Evolutionary conservation across 2,797 vertebrate species (phyloP).

Genomic region (Clangula hyemalis): DNA sequence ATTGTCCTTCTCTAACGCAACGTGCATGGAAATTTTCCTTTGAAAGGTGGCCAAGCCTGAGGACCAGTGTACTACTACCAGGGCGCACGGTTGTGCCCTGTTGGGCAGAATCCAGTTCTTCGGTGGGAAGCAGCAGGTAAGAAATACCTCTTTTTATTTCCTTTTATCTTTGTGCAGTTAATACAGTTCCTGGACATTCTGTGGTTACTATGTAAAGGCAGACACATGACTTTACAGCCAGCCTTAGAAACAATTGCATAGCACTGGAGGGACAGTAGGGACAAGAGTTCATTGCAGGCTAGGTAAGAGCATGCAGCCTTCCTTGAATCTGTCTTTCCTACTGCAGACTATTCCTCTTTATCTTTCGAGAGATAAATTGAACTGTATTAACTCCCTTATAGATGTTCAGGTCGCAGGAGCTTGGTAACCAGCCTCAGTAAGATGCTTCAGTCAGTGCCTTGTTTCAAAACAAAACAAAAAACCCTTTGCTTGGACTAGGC

Average conservation of each 20-base stretch:
- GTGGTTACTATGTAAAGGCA: rapidly evolving
- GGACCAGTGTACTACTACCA: not conserved
- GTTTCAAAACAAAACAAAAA: not conserved
- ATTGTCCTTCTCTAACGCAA: not conserved
- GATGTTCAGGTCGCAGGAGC: not conserved
- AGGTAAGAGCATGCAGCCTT: not conserved
- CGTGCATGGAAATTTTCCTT: not conserved
- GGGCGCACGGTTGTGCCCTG: rapidly evolving
- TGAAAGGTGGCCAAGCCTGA: not conserved
- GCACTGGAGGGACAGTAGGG: not conserved
- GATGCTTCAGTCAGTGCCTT: not conserved
- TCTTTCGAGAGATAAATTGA: not conserved
- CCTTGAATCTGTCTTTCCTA: not conserved
- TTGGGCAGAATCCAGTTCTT: not conserved
- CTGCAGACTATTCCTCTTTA: not conserved
- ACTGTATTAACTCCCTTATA: not conserved
- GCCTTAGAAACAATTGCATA: rapidly evolving
- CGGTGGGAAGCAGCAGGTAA: not conserved
- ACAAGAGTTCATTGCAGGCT: not conserved
- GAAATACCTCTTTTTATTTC: not conserved
- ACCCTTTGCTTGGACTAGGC: not conserved
- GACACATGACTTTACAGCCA: rapidly evolving
- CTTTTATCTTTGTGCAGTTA: not conserved
- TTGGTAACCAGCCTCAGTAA: rapidly evolving
- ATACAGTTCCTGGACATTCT: not conserved